Percentiles rank a stretch among this genome's conserved stretches.
Conservation (phyloP, 2,797 vertebrate genomes). For the Aratinga solstitialis region DNA sequence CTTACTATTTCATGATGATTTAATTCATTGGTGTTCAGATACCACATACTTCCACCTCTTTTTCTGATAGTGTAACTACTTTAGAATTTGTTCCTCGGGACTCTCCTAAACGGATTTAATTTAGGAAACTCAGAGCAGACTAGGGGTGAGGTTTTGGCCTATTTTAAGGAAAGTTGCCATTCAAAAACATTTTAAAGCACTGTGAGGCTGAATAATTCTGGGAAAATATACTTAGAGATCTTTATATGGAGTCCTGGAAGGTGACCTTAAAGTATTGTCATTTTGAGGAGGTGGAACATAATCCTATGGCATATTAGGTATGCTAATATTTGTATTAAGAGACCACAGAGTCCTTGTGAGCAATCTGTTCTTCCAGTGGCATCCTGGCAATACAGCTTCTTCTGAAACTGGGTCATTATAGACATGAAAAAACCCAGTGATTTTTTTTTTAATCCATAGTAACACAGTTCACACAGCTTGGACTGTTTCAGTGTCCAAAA, state of each 20-base stretch:
- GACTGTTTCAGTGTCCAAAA: background rate
- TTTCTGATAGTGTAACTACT: background rate
- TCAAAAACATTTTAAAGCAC: background rate
- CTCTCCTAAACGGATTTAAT: background rate
- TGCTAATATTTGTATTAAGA: background rate
- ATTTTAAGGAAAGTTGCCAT: background rate
- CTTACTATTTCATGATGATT: background rate
- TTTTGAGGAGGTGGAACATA: background rate
- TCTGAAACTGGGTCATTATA: background rate
- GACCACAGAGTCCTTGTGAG: background rate
- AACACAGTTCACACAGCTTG: background rate
- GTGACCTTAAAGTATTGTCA: background rate
- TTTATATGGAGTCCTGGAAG: background rate
- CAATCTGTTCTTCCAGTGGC: background rate
- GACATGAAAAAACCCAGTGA: background rate
- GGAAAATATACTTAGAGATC: background rate
- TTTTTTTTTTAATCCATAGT: background rate
- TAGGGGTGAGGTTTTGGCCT: background rate
- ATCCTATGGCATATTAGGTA: background rate
- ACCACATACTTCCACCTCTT: background rate
- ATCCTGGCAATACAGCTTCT: background rate
- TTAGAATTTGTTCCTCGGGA: background rate
- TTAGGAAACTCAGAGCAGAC: background rate
- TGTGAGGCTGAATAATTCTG: background rate
- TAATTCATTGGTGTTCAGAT: background rate